Base-by-base conservation (phyloP, 2,888 invertebrate genomes). In the Aspidiotus rigidus region DNA sequence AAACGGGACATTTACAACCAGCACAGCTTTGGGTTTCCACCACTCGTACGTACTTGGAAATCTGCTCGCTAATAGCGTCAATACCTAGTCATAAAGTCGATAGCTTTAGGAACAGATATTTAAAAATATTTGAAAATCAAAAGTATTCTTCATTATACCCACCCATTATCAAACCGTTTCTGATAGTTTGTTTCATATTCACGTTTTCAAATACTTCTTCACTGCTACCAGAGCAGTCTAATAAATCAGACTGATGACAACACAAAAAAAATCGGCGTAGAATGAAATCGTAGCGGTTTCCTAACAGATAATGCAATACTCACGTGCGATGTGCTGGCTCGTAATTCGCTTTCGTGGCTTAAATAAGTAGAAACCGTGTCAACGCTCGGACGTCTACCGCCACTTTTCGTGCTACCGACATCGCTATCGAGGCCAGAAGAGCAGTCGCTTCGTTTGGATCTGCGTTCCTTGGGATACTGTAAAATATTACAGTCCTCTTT, bases 311-410 rank as follows among this genome's bases (percentile, higher is more conserved):
- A 53, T 57, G 70, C 40, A 41, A 71, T 17, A 56, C 69, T 71
- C 72, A 74, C 75, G 72, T 75, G 74, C 16, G 76, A 76, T 11
- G 66, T 59, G 13, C 57, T 44, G 41, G 74, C 72, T 55, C 74
- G 73, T 56, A 74, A 72, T 77, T 87, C 85, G 80, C 89, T 90
- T 78, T 90, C 90, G 73, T 88, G 90, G 77, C 91, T 91, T 74
- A 92, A 83, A 81, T 92, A 92, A 0, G 92, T 92, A 71, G 91
- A 91, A 42, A 92, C 89, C 11, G 92, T 92, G 78, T 92, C 92
- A 56, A 91, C 86, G 77, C 90, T 90, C 70, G 90, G 91, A 17
- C 91, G 80, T 13, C 91, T 81, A 59, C 86, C 87, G 56, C 86
- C 87, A 64, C 88, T 88, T 75, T 88, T 86, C 62, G 87, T 85